Percentiles rank a stretch among this genome's conserved stretches.
Evolutionary conservation across 2,888 invertebrate genomes (phyloP).

Genomic region (Flexamia atlantica): DNA sequence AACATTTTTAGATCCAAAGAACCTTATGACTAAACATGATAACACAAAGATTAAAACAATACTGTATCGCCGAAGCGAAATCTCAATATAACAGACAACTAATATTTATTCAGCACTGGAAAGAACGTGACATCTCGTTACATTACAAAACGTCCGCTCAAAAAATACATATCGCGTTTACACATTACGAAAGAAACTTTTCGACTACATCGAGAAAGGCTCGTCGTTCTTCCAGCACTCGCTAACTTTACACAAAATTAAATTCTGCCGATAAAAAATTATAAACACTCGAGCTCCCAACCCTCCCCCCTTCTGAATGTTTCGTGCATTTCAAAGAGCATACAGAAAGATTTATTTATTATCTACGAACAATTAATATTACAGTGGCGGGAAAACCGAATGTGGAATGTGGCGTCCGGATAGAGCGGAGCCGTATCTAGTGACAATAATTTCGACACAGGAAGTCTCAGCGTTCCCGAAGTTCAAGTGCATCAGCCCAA

Average conservation of each 20-base stretch:
- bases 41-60: slow-evolving; percentile 62
- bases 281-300: slow-evolving; percentile 70
- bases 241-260: slow-evolving; percentile 44
- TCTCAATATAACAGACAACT: slow-evolving; percentile 52
- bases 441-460: slow-evolving; percentile 62
- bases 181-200: slow-evolving; percentile 7
- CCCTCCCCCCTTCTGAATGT: slow-evolving; percentile 87
- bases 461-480: slow-evolving; percentile 63
- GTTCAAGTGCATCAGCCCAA: slow-evolving; percentile 65
- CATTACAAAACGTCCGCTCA: slow-evolving; percentile 37
- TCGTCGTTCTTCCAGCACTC: slow-evolving; percentile 52
- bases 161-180: not conserved
- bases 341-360: slow-evolving; percentile 78
- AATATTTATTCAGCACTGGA: slow-evolving; percentile 64
- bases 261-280: slow-evolving; percentile 60
- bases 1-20: slow-evolving; percentile 65
- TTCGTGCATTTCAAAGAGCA: slow-evolving; percentile 93
- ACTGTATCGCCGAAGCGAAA: slow-evolving; percentile 59
- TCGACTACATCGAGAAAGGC: slow-evolving; percentile 24
- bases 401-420: slow-evolving; percentile 51
- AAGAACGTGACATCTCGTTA: slow-evolving; percentile 58
- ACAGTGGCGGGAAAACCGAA: slow-evolving; percentile 44
- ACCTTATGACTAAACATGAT: slow-evolving; percentile 62
- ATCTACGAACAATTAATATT: slow-evolving; percentile 61
- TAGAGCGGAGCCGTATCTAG: slow-evolving; percentile 39